Evolutionary conservation across 2,113 vertebrate genomes (phyloP), one percentile per base, ranked within the genome.

Genomic region (Lasiurus cinereus): DNA sequence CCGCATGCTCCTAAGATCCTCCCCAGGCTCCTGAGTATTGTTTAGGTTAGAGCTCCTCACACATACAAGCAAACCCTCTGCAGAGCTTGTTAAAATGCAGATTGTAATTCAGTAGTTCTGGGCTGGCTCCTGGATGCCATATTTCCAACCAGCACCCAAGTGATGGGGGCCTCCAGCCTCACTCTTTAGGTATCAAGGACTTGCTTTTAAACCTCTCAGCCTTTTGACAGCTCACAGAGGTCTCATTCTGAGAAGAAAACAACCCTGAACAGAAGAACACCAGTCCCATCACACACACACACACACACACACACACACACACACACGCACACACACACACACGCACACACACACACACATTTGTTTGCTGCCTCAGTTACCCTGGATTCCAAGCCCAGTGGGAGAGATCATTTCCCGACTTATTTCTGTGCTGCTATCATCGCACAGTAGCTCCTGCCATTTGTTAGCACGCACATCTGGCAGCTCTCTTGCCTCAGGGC

Each of bases 381-480:
- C 83, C 84, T 90, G 36, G 83, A 83, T 52, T 74, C 76, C 74
- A 74, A 85, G 31, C 31, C 67, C 88, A 77, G 54, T 39, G 46
- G 90, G 76, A 72, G 64, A 72, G 29, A 79, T 54, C 43, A 85
- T 70, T 93, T 86, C 78, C 92, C 69, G 48, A 80, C 96, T 69
- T 77, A 90, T 96, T 97, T 97, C 91, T 96, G 79, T 89, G 16
- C 54, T 83, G 76, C 62, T 76, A 24, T 46, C 79, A 96, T 94
- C 64, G 84, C 95, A 96, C 97, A 96, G 7, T 69, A 85, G 97
- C 83, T 76, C 91, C 90, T 87, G 69, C 66, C 83, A 91, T 96
- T 96, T 94, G 90, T 97, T 96, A 97, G 97, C 91, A 52, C 0
- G 54, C 96, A 97, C 96, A 98, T 96, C 97, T 98, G 97, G 97